These are phyloP conservation scores for Drosophila subsilvestris DNA, from an alignment of 2,888 invertebrate species.

Conservation along the genomic window DNA sequence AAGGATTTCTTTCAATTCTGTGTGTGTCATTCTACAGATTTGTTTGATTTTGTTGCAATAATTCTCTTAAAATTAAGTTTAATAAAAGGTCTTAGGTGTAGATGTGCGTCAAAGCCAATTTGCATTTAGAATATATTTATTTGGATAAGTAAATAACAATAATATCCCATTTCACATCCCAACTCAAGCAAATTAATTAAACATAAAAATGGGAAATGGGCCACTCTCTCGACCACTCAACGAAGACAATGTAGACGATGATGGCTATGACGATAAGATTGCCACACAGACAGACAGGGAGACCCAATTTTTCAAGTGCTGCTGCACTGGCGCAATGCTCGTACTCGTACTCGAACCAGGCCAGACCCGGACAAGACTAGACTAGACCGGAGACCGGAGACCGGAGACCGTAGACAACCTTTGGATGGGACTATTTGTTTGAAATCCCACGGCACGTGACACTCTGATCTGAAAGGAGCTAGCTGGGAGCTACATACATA, in stretches of 20 bases:
- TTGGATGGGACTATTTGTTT: background rate
- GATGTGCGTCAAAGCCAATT: too few relatives aligned
- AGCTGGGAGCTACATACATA: too few relatives aligned
- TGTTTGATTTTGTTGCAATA: too few relatives aligned
- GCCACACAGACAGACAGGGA: background rate
- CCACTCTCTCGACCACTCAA: background rate
- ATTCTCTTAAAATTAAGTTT: too few relatives aligned
- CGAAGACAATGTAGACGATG: background rate
- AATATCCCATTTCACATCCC: too few relatives aligned
- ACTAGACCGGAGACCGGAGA: background rate
- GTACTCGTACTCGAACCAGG: background rate
- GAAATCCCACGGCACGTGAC: background rate
- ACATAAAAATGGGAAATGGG: background rate
- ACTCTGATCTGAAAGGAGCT: background rate
- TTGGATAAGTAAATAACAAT: too few relatives aligned
- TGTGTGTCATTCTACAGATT: too few relatives aligned
- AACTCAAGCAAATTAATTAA: too few relatives aligned
- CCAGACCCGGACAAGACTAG: background rate
- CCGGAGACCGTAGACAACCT: conserved; percentile 1
- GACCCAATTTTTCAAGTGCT: background rate
- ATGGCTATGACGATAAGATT: background rate
- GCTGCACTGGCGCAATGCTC: conserved; percentile 1
- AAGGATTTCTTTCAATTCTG: too few relatives aligned
- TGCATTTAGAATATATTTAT: too few relatives aligned
- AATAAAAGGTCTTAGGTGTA: too few relatives aligned